A percentile compares a stretch with the other conserved stretches of the same genome.
Evolutionary conservation across 2,113 vertebrate species (phyloP).

Genomic region (Oncorhynchus keta): DNA sequence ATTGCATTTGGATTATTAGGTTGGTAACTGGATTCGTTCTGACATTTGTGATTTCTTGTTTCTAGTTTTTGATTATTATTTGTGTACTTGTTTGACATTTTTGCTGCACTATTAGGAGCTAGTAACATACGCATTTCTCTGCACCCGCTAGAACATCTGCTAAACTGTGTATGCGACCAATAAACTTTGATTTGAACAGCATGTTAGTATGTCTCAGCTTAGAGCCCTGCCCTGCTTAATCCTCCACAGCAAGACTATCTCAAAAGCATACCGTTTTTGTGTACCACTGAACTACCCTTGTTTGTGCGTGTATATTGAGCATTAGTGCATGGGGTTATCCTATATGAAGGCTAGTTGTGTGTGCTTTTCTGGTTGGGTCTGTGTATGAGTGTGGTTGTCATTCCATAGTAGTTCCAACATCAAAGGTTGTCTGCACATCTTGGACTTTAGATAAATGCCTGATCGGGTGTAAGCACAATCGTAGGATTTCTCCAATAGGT

Average conservation of each 20-base stretch:
- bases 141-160: too few species aligned
- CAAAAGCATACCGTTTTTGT: slow-evolving; percentile 64
- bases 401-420: slow-evolving; percentile 62
- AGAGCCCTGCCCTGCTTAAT: slow-evolving; percentile 66
- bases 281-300: slow-evolving; percentile 28
- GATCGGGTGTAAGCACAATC: slow-evolving; percentile 65
- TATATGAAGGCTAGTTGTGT: neutral
- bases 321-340: neutral
- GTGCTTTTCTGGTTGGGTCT: neutral
- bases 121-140: too few species aligned
- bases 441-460: slow-evolving; percentile 74
- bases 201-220: slow-evolving; percentile 70
- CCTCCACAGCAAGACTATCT: slow-evolving; percentile 67
- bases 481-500: slow-evolving; percentile 72
- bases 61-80: too few species aligned
- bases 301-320: neutral
- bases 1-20: too few species aligned
- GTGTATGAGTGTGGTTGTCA: slow-evolving; percentile 58
- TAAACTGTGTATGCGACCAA: too few species aligned
- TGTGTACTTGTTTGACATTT: too few species aligned
- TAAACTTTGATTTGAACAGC: slow-evolving; percentile 22
- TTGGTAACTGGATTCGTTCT: too few species aligned
- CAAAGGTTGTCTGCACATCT: slow-evolving; percentile 73
- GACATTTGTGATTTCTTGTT: too few species aligned
- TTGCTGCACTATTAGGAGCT: too few species aligned